Base-by-base conservation (phyloP, 2,888 invertebrate genomes). In the Rhingia rostrata region DNA sequence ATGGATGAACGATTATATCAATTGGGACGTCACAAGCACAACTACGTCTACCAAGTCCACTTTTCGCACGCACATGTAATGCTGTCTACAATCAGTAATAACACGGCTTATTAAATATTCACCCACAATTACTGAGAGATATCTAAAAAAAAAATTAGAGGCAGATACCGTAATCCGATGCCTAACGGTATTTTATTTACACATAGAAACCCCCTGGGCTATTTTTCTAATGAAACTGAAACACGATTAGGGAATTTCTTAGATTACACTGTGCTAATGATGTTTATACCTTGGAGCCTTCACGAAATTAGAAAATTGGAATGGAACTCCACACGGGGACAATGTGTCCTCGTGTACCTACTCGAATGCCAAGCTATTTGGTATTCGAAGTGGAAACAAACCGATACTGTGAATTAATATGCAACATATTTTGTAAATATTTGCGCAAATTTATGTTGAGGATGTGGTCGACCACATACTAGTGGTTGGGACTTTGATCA, bases 211-310 rank as follows among this genome's bases (percentile, higher is more conserved):
- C 66, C 80, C 56, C 35, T 61, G 78, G 78, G 74, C 67, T 81
- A 49, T 81, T 81, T 69, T 56, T 74, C 67, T 81, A 74, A 81
- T 67, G 69, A 74, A 81, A 69, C 67, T 63, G 74, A 81, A 81
- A 81, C 67, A 67, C 74, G 74, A 81, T 81, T 74, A 74, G 80
- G 80, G 80, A 53, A 67, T 74, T 74, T 69, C 54, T 56, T 63
- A 67, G 69, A 81, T 81, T 74, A 74, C 67, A 63, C 72, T 43
- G 80, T 61, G 74, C 63, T 64, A 74, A 73, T 74, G 73, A 61
- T 47, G 41, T 49, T 54, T 14, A 56, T 80, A 63, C 74, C 66
- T 74, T 56, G 53, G 74, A 80, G 67, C 60, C 22, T 67, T 74
- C 32, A 33, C 37, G 22, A 43, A 78, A 78, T 78, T 63, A 70